These are phyloP conservation scores for Tenthredo mesomela DNA, from an alignment of 2,888 invertebrate species.

Conservation along the genomic window DNA sequence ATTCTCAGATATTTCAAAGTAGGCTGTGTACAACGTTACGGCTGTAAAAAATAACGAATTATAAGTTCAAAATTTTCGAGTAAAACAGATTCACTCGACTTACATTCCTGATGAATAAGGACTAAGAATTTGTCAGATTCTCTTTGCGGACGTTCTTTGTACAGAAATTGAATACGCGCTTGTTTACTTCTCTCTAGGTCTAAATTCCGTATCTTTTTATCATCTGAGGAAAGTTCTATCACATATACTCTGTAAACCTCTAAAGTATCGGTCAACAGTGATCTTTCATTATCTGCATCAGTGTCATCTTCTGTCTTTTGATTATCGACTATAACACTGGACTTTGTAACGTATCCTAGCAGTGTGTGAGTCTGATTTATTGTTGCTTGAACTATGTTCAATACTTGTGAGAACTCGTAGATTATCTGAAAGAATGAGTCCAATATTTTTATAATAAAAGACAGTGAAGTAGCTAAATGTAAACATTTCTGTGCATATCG, in stretches of 20 bases:
- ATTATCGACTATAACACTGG: conserved; percentile 67
- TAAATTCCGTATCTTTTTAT: conserved; percentile 75
- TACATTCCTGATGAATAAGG: conserved; percentile 89
- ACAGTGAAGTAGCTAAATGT: neutral
- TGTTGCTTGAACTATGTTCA: conserved; percentile 90
- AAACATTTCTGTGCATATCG: neutral
- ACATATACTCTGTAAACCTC: conserved; percentile 84
- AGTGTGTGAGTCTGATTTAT: conserved; percentile 85
- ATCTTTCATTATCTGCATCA: conserved; percentile 41
- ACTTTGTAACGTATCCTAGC: conserved; percentile 84
- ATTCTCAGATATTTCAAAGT: conserved; percentile 62
- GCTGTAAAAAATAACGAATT: conserved; percentile 59
- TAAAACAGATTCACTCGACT: conserved; percentile 70
- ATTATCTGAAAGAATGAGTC: conserved; percentile 76
- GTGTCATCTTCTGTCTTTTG: neutral
- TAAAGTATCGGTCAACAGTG: conserved; percentile 58
- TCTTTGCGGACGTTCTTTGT: conserved; percentile 79
- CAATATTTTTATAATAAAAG: neutral
- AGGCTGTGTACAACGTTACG: conserved; percentile 70
- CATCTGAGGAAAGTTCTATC: conserved; percentile 80
- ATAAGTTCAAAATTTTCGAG: neutral
- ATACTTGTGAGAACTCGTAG: conserved; percentile 82
- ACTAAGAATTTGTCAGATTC: conserved; percentile 84
- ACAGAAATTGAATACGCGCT: conserved; percentile 89
- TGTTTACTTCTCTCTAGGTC: conserved; percentile 84